Evolutionary conservation across 2,888 invertebrate genomes (phyloP), one percentile per base, ranked within the genome.

Genomic region (Eupithecia vulgata): DNA sequence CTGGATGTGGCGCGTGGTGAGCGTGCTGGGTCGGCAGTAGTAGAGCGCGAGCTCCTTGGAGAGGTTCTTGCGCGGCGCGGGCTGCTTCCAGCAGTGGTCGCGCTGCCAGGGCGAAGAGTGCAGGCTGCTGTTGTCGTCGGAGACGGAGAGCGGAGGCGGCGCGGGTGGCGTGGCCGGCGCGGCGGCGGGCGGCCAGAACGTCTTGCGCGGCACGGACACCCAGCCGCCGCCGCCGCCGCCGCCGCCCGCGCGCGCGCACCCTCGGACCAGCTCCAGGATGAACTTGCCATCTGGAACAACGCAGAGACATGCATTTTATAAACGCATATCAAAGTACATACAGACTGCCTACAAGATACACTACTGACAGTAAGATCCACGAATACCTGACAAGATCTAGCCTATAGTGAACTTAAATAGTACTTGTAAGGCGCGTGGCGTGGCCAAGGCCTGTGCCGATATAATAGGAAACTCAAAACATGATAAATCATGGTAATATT

Each of bases 51-150:
- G 95, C 93, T 97, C 96, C 87, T 96, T 96, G 87, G 97, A 96
- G 80, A 96, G 94, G 88, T 96, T 96, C 80, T 96, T 96, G 83
- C 96, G 96, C 74, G 98, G 98, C 80, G 96, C 95, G 79, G 96
- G 94, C 91, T 98, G 98, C 91, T 98, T 98, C 97, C 98, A 98
- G 88, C 97, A 97, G 93, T 97, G 97, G 91, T 98, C 98, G 83
- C 98, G 96, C 92, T 97, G 97, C 97, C 98, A 98, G 77, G 98
- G 98, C 85, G 98, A 98, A 81, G 98, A 98, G 90, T 98, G 97
- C 88, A 98, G 96, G 80, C 98, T 98, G 87, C 97, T 97, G 94
- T 97, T 98, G 92, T 98, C 98, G 95, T 98, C 98, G 85, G 98
- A 97, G 92, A 97, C 97, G 93, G 97, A 97, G 89, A 98, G 96